phyloP scores from a whole-genome alignment of 2,888 invertebrate genomes.

The Lomographa bimaculata region DNA sequence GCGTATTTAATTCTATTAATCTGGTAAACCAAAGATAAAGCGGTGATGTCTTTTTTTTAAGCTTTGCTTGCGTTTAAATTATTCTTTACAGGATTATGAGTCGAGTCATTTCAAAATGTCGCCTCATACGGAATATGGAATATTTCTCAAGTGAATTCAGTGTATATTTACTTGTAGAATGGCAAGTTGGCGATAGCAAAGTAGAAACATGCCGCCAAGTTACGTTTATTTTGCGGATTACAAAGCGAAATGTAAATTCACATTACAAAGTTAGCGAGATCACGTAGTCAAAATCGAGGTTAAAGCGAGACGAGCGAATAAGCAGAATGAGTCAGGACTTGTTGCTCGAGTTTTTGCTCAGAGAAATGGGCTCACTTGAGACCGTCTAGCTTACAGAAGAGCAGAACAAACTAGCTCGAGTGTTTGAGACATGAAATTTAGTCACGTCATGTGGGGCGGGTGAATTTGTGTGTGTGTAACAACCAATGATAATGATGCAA shows the following conservation, averaged over 20 bases:
- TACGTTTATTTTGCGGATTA: slow-evolving; percentile 15
- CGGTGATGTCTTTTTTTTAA: no score
- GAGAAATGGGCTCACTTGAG: slow-evolving; percentile 34
- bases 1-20: no score
- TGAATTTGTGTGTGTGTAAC: slow-evolving; percentile 6
- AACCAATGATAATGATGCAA: slow-evolving; percentile 3
- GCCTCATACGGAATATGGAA: slow-evolving; percentile 7
- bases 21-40: no score
- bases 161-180: slow-evolving; percentile 4
- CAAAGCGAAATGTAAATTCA: slow-evolving; percentile 21
- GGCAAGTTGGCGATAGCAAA: slow-evolving; percentile 16
- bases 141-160: slow-evolving; percentile 12
- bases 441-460: slow-evolving; percentile 3
- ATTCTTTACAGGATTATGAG: slow-evolving; percentile 31
- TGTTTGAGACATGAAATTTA: slow-evolving; percentile 1
- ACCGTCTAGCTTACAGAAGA: slow-evolving; percentile 3
- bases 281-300: slow-evolving; percentile 39
- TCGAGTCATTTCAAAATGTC: slow-evolving; percentile 17
- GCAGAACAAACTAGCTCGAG: no score
- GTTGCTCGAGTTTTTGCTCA: slow-evolving; percentile 48
- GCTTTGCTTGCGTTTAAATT: no score
- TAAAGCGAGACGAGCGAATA: slow-evolving; percentile 39
- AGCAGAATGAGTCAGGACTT: slow-evolving; percentile 53
- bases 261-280: slow-evolving; percentile 37
- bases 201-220: slow-evolving; percentile 12